Percentiles rank a stretch among this genome's conserved stretches.
Conservation (phyloP, 1,140 invertebrate species). For the Conus ventricosus region DNA sequence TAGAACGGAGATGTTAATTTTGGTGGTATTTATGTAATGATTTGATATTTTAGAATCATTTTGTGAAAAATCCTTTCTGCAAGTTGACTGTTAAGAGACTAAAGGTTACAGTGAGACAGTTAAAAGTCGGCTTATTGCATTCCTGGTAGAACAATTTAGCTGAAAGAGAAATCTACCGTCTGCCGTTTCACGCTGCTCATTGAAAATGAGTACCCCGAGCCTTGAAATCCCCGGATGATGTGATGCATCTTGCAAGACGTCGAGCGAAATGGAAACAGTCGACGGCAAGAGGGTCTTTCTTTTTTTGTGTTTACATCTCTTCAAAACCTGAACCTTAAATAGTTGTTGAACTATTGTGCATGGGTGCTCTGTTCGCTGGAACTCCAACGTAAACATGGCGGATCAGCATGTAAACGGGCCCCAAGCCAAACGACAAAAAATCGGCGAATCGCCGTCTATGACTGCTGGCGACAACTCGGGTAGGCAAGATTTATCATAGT, state of each 20-base stretch:
- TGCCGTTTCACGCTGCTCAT: slow-evolving; percentile 51
- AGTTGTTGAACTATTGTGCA: not conserved
- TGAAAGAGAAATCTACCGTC: slow-evolving; percentile 36
- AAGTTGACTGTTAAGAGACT: slow-evolving; percentile 39
- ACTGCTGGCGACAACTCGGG: slow-evolving; percentile 83
- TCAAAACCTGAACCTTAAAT: not conserved
- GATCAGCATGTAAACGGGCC: slow-evolving; percentile 96
- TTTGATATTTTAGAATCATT: slow-evolving; percentile 27
- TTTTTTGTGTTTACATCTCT: slow-evolving; percentile 19
- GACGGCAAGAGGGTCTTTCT: slow-evolving; percentile 8
- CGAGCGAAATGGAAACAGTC: slow-evolving; percentile 41
- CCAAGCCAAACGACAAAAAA: slow-evolving; percentile 93
- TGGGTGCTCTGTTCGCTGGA: not conserved
- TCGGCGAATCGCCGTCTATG: slow-evolving; percentile 86
- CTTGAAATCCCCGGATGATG: slow-evolving; percentile 42
- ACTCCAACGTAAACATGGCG: slow-evolving; percentile 75
- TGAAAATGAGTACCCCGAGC: slow-evolving; percentile 42
- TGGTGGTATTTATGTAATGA: slow-evolving; percentile 44
- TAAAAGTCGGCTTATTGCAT: slow-evolving; percentile 30
- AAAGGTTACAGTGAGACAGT: slow-evolving; percentile 32
- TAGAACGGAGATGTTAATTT: slow-evolving; percentile 77
- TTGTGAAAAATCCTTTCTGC: slow-evolving; percentile 41
- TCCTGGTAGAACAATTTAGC: slow-evolving; percentile 46
- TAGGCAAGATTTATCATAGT: slow-evolving; percentile 74
- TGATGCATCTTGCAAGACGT: slow-evolving; percentile 37